These are phyloP conservation scores for Oreonectes daqikongensis DNA, from an alignment of 2,797 vertebrate genomes.

Conservation along the genomic window DNA sequence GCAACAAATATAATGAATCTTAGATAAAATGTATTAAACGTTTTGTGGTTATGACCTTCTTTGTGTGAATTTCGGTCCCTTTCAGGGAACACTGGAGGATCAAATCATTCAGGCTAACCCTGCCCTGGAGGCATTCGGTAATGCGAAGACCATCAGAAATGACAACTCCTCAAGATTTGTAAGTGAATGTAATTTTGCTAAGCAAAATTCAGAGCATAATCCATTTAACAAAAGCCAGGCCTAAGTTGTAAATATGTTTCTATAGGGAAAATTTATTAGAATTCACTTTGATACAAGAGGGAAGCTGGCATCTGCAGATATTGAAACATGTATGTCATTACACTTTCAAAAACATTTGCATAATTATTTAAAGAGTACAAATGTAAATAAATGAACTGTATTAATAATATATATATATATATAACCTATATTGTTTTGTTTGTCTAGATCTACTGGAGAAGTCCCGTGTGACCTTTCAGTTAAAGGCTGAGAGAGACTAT, in stretches of 20 bases:
- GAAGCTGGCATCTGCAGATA: conserved; percentile 90
- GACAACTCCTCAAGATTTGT: conserved; percentile 92
- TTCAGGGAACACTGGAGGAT: conserved; percentile 88
- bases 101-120: conserved; percentile 93
- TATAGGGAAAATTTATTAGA: conserved; percentile 90
- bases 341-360: not conserved
- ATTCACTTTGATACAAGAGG: conserved; percentile 90
- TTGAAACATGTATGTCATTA: conserved; percentile 86
- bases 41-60: not conserved
- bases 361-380: conserved; percentile 1
- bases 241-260: not conserved
- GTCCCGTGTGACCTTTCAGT: conserved; percentile 86
- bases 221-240: not conserved
- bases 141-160: conserved; percentile 88
- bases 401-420: too few species aligned
- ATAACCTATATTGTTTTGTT: conserved; percentile 10
- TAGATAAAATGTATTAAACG: not conserved
- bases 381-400: conserved; percentile 2
- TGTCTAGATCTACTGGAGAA: conserved; percentile 85
- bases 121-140: conserved; percentile 87
- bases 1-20: not conserved
- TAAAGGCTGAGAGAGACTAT: conserved; percentile 86
- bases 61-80: not conserved
- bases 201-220: not conserved
- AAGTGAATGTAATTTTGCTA: conserved; percentile 57